These are phyloP conservation scores for Olivierus martensii DNA, from an alignment of 1,140 invertebrate species.

Conservation along the genomic window DNA sequence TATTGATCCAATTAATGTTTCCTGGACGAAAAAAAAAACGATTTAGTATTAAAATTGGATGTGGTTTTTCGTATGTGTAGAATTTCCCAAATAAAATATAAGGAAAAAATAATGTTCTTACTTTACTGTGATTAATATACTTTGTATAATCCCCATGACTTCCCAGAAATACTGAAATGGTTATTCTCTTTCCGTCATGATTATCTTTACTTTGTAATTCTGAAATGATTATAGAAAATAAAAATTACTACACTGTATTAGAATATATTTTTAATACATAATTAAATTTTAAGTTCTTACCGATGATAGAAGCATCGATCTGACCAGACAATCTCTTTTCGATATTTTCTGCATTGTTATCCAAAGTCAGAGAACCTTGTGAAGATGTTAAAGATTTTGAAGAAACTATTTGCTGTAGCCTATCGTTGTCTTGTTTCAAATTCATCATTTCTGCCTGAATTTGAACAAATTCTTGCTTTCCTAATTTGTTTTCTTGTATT, in stretches of 20 bases:
- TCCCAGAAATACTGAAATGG: conserved; percentile 66
- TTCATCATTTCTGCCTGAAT: conserved; percentile 86
- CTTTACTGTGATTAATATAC: conserved; percentile 10
- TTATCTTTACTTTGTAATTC: conserved; percentile 24
- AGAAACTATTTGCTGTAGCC: conserved; percentile 72
- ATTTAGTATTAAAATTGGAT: too few relatives aligned
- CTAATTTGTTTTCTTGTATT: too few relatives aligned
- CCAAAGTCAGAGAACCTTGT: conserved; percentile 49
- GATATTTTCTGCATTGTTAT: conserved; percentile 24
- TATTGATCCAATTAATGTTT: conserved; percentile 55
- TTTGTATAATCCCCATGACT: conserved; percentile 19
- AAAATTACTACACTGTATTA: not conserved
- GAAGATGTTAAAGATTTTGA: conserved; percentile 65
- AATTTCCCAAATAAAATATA: not conserved
- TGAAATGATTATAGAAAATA: not conserved
- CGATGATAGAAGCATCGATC: not conserved
- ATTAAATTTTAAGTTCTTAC: not conserved
- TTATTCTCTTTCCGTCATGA: conserved; percentile 71
- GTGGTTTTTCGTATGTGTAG: not conserved
- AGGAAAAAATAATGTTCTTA: not conserved
- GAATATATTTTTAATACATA: not conserved
- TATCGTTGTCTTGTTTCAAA: conserved; percentile 91
- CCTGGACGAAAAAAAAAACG: too few relatives aligned
- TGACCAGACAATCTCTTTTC: not conserved
- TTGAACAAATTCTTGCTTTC: too few relatives aligned